These are phyloP conservation scores for Penaeus monodon DNA, from an alignment of 2,888 invertebrate species.

Conservation along the genomic window DNA sequence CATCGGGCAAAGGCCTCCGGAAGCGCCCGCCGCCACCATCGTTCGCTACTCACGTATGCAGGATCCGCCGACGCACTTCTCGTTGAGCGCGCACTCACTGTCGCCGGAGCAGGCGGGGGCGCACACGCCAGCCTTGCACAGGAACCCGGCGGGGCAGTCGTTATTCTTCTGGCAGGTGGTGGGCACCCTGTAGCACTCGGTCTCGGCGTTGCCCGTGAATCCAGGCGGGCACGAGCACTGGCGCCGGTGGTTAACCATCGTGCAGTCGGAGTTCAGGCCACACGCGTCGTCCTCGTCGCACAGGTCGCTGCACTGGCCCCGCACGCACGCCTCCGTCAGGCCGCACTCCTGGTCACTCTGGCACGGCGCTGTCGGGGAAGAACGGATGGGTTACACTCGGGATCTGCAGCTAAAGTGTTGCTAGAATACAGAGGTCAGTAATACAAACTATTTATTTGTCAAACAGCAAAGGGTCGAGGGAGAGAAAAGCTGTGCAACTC, in stretches of 20 bases:
- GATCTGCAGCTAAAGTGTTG: too few species aligned
- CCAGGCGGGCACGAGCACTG: slow-evolving; percentile 91
- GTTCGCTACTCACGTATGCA: slow-evolving; percentile 79
- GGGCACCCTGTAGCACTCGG: slow-evolving; percentile 68
- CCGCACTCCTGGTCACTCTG: slow-evolving; percentile 67
- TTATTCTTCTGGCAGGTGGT: slow-evolving; percentile 62
- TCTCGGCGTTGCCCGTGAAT: slow-evolving; percentile 88
- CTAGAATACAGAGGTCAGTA: too few species aligned
- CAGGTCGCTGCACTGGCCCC: slow-evolving; percentile 67
- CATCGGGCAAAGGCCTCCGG: too few species aligned
- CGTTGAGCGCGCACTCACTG: slow-evolving; percentile 88
- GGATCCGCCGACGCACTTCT: slow-evolving; percentile 85
- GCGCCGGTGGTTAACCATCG: slow-evolving; percentile 91
- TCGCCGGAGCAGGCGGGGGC: slow-evolving; percentile 82
- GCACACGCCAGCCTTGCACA: slow-evolving; percentile 86
- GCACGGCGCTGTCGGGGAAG: slow-evolving; percentile 64
- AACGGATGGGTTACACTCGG: slow-evolving; percentile 67
- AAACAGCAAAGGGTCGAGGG: too few species aligned
- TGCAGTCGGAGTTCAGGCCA: slow-evolving; percentile 89
- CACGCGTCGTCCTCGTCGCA: slow-evolving; percentile 74
- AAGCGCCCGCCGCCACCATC: too few species aligned
- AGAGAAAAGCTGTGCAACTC: slow-evolving; percentile 70
- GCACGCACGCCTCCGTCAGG: slow-evolving; percentile 67
- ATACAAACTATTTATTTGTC: too few species aligned
- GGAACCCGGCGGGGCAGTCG: slow-evolving; percentile 76